A percentile compares a stretch with the other conserved stretches of the same genome.
Conservation (phyloP, 2,113 vertebrate species). For the Sitta europaea region DNA sequence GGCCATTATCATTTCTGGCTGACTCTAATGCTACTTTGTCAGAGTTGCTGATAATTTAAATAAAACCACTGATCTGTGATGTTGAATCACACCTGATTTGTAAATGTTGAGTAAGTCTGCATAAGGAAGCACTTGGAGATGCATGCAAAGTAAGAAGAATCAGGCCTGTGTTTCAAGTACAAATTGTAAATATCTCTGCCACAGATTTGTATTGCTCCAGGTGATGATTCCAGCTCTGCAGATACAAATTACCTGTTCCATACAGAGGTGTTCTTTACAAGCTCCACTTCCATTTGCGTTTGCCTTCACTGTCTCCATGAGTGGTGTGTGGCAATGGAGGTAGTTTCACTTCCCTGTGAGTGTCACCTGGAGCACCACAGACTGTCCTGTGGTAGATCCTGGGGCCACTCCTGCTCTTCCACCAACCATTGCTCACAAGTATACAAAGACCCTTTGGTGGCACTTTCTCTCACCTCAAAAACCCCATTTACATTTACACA, state of each 20-base stretch:
- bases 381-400: background rate
- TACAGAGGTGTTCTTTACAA: background rate
- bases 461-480: background rate
- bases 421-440: background rate
- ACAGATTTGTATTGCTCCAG: background rate
- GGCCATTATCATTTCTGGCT: background rate
- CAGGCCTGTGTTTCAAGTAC: background rate
- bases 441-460: background rate
- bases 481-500: background rate
- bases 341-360: background rate
- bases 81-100: background rate
- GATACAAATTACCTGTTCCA: background rate
- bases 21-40: background rate
- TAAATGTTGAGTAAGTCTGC: background rate
- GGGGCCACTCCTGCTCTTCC: background rate
- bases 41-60: background rate
- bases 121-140: background rate
- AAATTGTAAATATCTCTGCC: background rate
- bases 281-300: background rate
- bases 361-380: background rate
- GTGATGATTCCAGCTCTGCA: background rate
- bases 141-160: background rate
- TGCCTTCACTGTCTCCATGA: background rate
- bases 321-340: background rate
- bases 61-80: background rate